phyloP scores from a whole-genome alignment of 1,140 invertebrate species.

The Heliconius melpomene region DNA sequence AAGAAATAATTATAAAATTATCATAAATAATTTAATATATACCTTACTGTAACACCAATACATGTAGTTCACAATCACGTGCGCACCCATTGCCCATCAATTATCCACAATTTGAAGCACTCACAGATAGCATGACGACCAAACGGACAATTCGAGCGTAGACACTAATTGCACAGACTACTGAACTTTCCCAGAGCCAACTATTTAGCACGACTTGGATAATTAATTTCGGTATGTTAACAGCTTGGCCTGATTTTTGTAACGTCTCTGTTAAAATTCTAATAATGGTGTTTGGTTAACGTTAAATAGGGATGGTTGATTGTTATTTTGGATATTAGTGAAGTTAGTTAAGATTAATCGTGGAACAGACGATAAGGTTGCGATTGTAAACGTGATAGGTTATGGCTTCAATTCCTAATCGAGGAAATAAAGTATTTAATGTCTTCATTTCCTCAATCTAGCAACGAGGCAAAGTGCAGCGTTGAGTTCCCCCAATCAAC shows the following conservation, averaged over 20 bases:
- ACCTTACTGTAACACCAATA: constrained; percentile 28
- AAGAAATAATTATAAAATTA: too few relatives aligned
- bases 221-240: constrained; percentile 56
- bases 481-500: too few relatives aligned
- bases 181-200: constrained; percentile 55
- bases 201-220: constrained; percentile 54
- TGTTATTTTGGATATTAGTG: neutral
- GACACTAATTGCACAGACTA: constrained; percentile 72
- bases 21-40: neutral
- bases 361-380: too few relatives aligned
- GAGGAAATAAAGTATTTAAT: too few relatives aligned
- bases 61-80: constrained; percentile 50
- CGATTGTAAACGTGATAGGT: too few relatives aligned
- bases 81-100: constrained; percentile 70
- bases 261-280: constrained; percentile 30
- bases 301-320: neutral
- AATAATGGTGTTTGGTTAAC: neutral
- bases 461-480: too few relatives aligned
- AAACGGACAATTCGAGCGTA: constrained; percentile 61
- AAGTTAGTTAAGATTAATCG: too few relatives aligned
- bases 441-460: too few relatives aligned
- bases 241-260: constrained; percentile 41
- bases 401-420: too few relatives aligned
- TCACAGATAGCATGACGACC: constrained; percentile 63
- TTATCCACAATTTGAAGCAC: constrained; percentile 74